Conservation (phyloP, 2,113 vertebrate genomes). For the Oxyruncus cristatus region DNA sequence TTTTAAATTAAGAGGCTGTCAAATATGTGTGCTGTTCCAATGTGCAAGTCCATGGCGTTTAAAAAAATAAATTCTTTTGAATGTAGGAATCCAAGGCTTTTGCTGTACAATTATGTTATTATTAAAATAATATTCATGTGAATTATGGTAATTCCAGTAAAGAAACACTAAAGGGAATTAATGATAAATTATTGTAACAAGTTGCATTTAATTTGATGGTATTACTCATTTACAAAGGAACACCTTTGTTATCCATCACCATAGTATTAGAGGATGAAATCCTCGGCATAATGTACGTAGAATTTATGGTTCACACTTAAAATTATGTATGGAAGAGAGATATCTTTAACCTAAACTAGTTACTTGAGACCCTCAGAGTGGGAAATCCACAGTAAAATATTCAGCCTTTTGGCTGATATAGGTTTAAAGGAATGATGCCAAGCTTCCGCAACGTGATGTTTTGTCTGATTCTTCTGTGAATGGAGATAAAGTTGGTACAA, state of each 20-base stretch:
- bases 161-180: neutral
- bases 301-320: neutral
- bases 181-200: neutral
- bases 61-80: conserved; percentile 3
- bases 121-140: neutral
- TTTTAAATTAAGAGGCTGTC: conserved; percentile 51
- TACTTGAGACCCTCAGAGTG: neutral
- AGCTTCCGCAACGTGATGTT: neutral
- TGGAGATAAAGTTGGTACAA: neutral
- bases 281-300: neutral
- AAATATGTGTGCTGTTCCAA: neutral
- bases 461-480: neutral
- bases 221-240: neutral
- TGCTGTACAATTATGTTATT: neutral
- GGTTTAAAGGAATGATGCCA: neutral
- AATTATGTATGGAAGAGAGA: neutral
- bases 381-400: neutral
- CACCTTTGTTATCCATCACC: neutral
- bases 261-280: neutral
- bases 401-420: neutral
- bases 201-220: neutral
- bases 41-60: neutral
- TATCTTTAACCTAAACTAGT: neutral
- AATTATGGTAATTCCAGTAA: conserved; percentile 1
- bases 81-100: neutral